Base-by-base conservation (phyloP, 1,140 invertebrate species). In the Brachystomella parvula region DNA sequence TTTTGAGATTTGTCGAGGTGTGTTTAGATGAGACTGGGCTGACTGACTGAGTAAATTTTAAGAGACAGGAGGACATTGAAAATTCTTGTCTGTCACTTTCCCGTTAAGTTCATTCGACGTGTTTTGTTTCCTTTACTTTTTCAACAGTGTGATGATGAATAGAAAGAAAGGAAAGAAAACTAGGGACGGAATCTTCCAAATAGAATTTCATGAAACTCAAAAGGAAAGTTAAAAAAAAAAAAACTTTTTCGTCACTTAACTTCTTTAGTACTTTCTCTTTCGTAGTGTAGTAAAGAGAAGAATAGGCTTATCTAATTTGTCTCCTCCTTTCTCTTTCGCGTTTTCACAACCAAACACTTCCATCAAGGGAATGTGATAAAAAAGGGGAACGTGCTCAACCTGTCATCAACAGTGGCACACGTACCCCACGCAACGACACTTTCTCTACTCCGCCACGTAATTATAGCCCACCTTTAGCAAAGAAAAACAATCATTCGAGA, bases 281-380 rank as follows among this genome's bases (percentile, higher is more conserved):
- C 21, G 49, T 17, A 53, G 49, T 17, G 24, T 15, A 53, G 9
- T 17, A n/a, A n/a, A n/a, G 47, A 69, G 62, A 70, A 67, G 61
- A 60, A 67, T 66, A 63, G 61, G 57, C 63, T 66, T 66, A 70
- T 70, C 68, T 67, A 70, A 70, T 70, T 70, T 70, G 68, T 70
- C 68, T 69, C 62, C 56, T 70, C 65, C 61, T 70, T 67, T 70
- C 65, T 66, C 68, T 21, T 47, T 63, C 47, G n/a, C 29, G 2
- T 63, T 49, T 61, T 61, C 33, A 59, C 21, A 59, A 59, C 15
- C 26, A 6, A 29, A 59, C 53, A 44, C 39, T 56, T 56, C 26
- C 49, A 56, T 28, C 26, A 19, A 12, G 17, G 6, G 53, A 56
- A 24, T 15, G 26, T 26, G 49, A 19, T 17, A 44, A n/a, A 12